These are phyloP conservation scores for Pteria penguin DNA, from an alignment of 2,888 invertebrate genomes.

Conservation along the genomic window DNA sequence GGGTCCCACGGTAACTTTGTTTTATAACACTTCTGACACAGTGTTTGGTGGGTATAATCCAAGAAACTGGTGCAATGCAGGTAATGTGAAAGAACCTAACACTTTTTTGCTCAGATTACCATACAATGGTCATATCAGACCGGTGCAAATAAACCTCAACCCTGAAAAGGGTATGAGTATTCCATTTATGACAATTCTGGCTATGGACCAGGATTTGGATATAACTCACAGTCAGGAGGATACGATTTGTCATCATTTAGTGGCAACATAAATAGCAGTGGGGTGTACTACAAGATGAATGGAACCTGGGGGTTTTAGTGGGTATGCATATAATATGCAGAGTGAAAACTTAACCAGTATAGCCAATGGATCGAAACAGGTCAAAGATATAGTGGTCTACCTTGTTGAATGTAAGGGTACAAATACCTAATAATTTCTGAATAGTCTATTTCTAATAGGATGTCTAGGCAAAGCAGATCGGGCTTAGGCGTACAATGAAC, in stretches of 20 bases:
- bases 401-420: slow-evolving; percentile 51
- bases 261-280: slow-evolving; percentile 13
- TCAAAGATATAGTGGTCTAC: slow-evolving; percentile 57
- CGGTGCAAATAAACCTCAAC: slow-evolving; percentile 15
- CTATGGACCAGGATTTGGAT: slow-evolving; percentile 45
- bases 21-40: slow-evolving; percentile 36
- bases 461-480: no score
- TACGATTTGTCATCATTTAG: slow-evolving; percentile 27
- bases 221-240: background rate
- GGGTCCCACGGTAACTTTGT: slow-evolving; percentile 39
- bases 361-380: slow-evolving; percentile 45
- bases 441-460: no score
- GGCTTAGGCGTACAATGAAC: no score
- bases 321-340: slow-evolving; percentile 8
- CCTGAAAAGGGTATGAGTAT: background rate
- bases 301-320: background rate
- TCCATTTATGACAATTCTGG: slow-evolving; percentile 19
- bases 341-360: slow-evolving; percentile 17
- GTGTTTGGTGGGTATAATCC: slow-evolving; percentile 47
- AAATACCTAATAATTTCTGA: no score
- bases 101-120: slow-evolving; percentile 44
- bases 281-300: slow-evolving; percentile 8
- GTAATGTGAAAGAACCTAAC: slow-evolving; percentile 9
- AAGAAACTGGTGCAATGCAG: slow-evolving; percentile 27
- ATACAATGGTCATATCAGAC: slow-evolving; percentile 28